phyloP scores from a whole-genome alignment of 1,140 invertebrate species.

The Drosophila quadrilineata region DNA sequence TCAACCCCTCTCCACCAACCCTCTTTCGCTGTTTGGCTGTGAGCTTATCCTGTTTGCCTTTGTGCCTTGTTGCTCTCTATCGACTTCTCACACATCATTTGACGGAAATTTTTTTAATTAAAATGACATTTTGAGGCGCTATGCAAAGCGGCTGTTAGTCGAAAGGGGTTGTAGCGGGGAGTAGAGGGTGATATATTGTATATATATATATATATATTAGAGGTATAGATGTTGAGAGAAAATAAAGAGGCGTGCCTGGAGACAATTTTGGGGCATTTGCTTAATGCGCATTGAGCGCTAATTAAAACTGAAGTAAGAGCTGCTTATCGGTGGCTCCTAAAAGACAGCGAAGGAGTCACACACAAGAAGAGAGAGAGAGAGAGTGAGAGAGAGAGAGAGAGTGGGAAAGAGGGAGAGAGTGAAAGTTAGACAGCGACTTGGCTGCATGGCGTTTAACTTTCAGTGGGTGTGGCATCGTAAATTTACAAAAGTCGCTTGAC shows the following conservation, averaged over 20 bases:
- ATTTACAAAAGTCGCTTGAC: constrained; percentile 44
- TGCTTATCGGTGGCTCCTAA: constrained; percentile 52
- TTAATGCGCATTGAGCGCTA: constrained; percentile 69
- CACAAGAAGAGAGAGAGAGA: neutral
- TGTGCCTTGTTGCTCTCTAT: constrained; percentile 69
- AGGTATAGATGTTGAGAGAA: neutral
- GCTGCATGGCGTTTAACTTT: too few species aligned
- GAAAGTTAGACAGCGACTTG: too few species aligned
- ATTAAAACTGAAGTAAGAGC: constrained; percentile 61
- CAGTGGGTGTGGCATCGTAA: constrained; percentile 44
- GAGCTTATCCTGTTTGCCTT: constrained; percentile 61
- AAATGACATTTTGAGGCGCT: constrained; percentile 67
- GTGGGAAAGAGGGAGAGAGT: neutral
- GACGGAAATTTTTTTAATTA: constrained; percentile 60
- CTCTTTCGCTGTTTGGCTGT: neutral
- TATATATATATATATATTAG: too few species aligned
- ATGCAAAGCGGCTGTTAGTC: too few species aligned
- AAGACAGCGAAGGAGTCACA: neutral
- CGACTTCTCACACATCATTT: constrained; percentile 79
- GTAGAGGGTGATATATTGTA: too few species aligned
- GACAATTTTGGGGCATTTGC: constrained; percentile 59
- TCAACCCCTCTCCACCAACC: neutral
- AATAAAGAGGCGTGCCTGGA: constrained; percentile 58
- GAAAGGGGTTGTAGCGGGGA: neutral
- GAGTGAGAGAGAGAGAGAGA: neutral